Base-by-base conservation (phyloP, 2,797 vertebrate genomes). In the Salarias fasciatus region DNA sequence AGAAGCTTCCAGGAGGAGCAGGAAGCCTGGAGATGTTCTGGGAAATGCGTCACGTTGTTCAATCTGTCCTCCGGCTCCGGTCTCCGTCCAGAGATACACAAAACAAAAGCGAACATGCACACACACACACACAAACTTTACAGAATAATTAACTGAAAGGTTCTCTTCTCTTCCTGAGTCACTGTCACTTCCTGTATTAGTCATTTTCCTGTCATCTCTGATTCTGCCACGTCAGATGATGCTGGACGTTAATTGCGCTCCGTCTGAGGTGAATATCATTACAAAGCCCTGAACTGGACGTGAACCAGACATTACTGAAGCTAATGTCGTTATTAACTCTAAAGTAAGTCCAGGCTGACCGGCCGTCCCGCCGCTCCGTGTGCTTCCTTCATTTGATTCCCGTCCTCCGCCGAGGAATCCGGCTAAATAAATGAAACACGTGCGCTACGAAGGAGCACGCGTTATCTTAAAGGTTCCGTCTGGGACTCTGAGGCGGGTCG, bases 281-380 rank as follows among this genome's bases (percentile, higher is more conserved):
- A 84, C 79, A 83, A 42, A 84, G 73, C 40, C 35, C 52, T 85
- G 85, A 85, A 87, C 88, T 83, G 58, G 74, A 86, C 38, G 15
- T 82, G 84, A 91, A 83, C 85, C 82, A 63, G 79, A 63, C 66
- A 41, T 69, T 72, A 81, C 72, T 8, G 18, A 70, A 63, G 68
- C 88, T 83, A 88, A 88, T 68, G 69, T 52, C 67, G 70, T 91
- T 88, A 89, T 80, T 80, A 73, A 87, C 87, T 84, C 69, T 59
- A 80, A 79, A 76, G 77, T 60, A 68, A 73, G 79, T 47, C 47
- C 45, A 51, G 53, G 69, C 33, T 24, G 62, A 69, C 49, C 51
- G 72, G 7, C 41, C 29, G 53, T 56, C 62, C 75, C 57, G 66
- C 52, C 58, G 63, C 65, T 64, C 10, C 48, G 63, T 49, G 31